phyloP scores from a whole-genome alignment of 2,888 invertebrate species.

The Pristionchus japonicus region DNA sequence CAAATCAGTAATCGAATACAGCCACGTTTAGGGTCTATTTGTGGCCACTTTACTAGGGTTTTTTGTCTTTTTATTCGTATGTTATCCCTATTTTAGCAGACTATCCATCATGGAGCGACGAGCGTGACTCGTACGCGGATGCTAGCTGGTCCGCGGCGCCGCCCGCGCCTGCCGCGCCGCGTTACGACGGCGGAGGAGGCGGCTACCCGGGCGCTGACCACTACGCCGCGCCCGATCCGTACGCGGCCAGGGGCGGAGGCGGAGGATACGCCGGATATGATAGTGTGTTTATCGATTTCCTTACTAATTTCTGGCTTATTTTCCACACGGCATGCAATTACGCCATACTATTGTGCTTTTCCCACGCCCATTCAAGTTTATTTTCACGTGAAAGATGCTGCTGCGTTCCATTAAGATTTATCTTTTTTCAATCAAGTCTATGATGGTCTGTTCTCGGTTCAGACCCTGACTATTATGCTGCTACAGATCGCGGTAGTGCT shows the following conservation, averaged over 20 bases:
- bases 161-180: neutral
- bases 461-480: too few relatives aligned
- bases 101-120: slow-evolving; percentile 42
- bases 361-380: too few relatives aligned
- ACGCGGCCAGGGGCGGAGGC: neutral
- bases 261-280: neutral
- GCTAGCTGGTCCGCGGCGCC: neutral
- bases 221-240: neutral
- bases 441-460: neutral
- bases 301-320: too few relatives aligned
- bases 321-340: too few relatives aligned
- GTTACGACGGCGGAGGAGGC: neutral
- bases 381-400: too few relatives aligned
- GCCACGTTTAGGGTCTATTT: too few relatives aligned
- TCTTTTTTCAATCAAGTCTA: neutral
- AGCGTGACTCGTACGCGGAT: slow-evolving; percentile 22
- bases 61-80: too few relatives aligned
- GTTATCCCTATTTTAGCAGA: neutral
- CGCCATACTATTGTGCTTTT: too few relatives aligned
- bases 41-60: too few relatives aligned
- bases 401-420: too few relatives aligned
- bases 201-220: slow-evolving; percentile 10
- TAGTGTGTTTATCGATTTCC: neutral
- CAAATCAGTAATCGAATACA: too few relatives aligned
- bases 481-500: neutral